These are phyloP conservation scores for Bergia sp. DNA, from an alignment of 92 coral and sea anemone species.

Conservation along the genomic window DNA sequence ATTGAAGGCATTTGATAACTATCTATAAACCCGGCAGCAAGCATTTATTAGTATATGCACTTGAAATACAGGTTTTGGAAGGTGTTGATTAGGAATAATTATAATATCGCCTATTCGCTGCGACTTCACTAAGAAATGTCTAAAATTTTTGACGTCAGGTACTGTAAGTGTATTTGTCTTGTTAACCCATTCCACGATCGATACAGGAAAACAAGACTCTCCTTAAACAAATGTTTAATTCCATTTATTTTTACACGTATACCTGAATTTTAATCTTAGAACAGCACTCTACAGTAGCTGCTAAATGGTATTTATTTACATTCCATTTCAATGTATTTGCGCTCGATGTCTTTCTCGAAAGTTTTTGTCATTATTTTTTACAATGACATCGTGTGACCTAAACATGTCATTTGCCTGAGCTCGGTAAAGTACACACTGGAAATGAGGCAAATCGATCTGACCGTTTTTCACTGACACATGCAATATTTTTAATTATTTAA, in stretches of 20 bases:
- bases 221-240: too few relatives aligned
- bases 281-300: neutral
- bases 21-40: neutral
- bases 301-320: neutral
- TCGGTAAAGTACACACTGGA: neutral
- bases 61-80: neutral
- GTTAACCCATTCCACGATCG: neutral
- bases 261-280: neutral
- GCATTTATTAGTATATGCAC: neutral
- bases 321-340: neutral
- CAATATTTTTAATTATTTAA: constrained; percentile 43
- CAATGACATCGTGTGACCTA: neutral
- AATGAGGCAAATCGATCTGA: neutral
- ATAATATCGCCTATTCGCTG: neutral
- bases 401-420: neutral
- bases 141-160: too few relatives aligned
- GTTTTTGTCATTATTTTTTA: neutral
- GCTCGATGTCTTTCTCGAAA: neutral
- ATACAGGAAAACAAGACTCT: neutral
- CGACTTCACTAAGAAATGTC: neutral
- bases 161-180: neutral
- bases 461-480: neutral
- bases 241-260: neutral
- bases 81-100: neutral
- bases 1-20: neutral